phyloP scores from a whole-genome alignment of 2,888 invertebrate genomes.

The Luperina testacea region DNA sequence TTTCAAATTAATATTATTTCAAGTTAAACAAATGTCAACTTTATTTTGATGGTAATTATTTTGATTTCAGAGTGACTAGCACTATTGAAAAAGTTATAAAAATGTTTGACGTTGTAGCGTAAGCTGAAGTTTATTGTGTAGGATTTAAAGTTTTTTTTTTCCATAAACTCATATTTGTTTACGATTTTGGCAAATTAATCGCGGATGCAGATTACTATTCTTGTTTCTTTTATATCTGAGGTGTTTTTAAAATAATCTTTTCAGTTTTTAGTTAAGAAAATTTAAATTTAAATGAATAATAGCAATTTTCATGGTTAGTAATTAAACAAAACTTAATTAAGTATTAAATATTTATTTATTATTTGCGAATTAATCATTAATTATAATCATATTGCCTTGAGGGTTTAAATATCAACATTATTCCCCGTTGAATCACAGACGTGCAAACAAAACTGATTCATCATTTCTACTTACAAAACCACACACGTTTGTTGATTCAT shows the following conservation, averaged over 20 bases:
- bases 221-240: no score
- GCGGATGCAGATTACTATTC: no score
- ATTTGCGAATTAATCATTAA: neutral
- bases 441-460: constrained; percentile 24
- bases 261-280: neutral
- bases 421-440: constrained; percentile 9
- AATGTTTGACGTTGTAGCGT: no score
- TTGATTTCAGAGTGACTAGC: no score
- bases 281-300: neutral
- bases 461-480: constrained; percentile 11
- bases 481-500: constrained; percentile 39
- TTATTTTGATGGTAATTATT: no score
- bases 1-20: no score
- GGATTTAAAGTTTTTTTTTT: no score
- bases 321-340: neutral
- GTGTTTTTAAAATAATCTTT: neutral
- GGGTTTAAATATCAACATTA: constrained; percentile 5
- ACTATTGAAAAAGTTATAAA: no score
- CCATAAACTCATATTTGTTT: no score
- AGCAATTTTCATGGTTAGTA: neutral
- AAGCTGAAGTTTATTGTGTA: no score
- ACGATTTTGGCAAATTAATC: no score
- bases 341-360: neutral
- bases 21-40: no score
- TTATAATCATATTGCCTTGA: neutral